phyloP scores from a whole-genome alignment of 1,140 invertebrate species.

The Metaphire vulgaris region DNA sequence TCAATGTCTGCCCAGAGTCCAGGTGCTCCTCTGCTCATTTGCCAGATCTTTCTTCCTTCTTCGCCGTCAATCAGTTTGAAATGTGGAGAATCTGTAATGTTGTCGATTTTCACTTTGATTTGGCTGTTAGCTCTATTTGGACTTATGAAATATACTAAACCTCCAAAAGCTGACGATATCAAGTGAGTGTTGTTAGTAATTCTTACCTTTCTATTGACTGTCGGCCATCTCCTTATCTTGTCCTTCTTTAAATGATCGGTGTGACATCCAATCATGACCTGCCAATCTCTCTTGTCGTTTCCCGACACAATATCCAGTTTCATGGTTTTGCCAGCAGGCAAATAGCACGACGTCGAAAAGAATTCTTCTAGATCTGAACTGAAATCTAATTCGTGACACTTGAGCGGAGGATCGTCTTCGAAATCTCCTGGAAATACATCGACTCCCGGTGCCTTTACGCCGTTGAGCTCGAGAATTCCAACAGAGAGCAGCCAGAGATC shows the following conservation, averaged over 20 bases:
- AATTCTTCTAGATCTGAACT: constrained; percentile 9
- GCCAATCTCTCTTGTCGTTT: neutral
- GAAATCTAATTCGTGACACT: neutral
- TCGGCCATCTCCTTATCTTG: constrained; percentile 9
- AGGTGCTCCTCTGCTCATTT: constrained; percentile 17
- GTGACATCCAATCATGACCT: constrained; percentile 7
- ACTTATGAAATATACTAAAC: constrained; percentile 23
- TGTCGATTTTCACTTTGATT: constrained; percentile 4
- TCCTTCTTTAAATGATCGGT: neutral
- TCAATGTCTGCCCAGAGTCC: constrained; percentile 36
- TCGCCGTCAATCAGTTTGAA: constrained; percentile 17
- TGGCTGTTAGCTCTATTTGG: constrained; percentile 6
- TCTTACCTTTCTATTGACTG: neutral
- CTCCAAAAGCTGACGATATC: constrained; percentile 23
- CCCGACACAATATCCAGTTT: neutral
- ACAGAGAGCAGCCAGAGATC: constrained; percentile 15
- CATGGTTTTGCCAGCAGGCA: constrained; percentile 11
- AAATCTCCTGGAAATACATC: constrained; percentile 24
- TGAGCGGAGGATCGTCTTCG: neutral
- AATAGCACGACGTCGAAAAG: constrained; percentile 12
- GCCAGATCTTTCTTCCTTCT: constrained; percentile 17
- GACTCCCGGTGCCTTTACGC: constrained; percentile 19
- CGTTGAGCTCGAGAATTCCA: neutral
- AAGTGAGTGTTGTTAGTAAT: neutral
- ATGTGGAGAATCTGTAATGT: constrained; percentile 21